These are phyloP conservation scores for Paramisgurnus dabryanus DNA, from an alignment of 2,113 vertebrate species.

Conservation along the genomic window DNA sequence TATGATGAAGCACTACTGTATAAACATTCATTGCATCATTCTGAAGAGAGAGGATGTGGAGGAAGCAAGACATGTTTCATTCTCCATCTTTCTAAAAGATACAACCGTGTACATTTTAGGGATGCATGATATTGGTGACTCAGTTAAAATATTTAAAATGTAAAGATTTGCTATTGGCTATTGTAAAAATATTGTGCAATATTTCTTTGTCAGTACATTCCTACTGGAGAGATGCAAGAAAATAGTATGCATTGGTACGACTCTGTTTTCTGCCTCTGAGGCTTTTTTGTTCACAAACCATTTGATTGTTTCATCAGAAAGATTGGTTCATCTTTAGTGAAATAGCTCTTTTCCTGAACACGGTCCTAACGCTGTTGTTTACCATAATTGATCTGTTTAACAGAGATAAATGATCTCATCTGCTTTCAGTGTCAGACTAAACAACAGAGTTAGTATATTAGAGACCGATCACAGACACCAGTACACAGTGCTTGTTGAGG, in stretches of 20 bases:
- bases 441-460: background rate
- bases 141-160: too few relatives aligned
- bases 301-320: constrained; percentile 17
- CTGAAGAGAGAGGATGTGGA: constrained; percentile 1
- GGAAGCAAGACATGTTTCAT: background rate
- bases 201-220: too few relatives aligned
- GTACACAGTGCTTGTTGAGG: background rate
- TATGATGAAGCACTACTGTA: constrained; percentile 26
- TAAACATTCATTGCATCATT: constrained; percentile 8
- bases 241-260: constrained; percentile 10
- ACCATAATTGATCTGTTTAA: constrained; percentile 40
- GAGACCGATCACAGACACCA: background rate
- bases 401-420: constrained; percentile 6
- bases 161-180: too few relatives aligned
- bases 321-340: constrained; percentile 18
- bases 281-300: too few relatives aligned
- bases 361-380: background rate
- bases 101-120: too few relatives aligned
- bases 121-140: too few relatives aligned
- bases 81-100: background rate
- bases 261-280: background rate
- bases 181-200: too few relatives aligned
- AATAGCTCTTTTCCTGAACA: constrained; percentile 7
- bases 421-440: background rate
- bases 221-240: constrained; percentile 3